Evolutionary conservation across 2,797 vertebrate genomes (phyloP).

Genomic region (Myotis myotis): DNA sequence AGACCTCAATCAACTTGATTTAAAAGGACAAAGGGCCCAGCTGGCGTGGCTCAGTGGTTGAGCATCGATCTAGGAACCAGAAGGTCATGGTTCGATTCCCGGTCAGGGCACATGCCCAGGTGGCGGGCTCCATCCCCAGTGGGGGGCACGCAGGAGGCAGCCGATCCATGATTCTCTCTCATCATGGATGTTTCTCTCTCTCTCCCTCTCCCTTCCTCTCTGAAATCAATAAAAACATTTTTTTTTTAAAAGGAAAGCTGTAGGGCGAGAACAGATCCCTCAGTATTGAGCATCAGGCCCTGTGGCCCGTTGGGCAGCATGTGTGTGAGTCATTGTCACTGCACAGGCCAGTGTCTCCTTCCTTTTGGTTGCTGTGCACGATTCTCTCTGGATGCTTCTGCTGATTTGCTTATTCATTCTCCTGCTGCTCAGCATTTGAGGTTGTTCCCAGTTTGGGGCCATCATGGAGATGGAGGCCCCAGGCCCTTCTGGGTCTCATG

Average conservation of each 20-base stretch:
- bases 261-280: background rate
- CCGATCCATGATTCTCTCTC: too few relatives aligned
- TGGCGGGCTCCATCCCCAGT: too few relatives aligned
- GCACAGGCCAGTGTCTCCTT: background rate
- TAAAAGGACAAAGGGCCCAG: background rate
- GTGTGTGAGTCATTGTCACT: background rate
- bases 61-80: too few relatives aligned
- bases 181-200: too few relatives aligned
- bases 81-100: too few relatives aligned
- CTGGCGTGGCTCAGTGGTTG: too few relatives aligned
- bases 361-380: background rate
- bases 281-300: background rate
- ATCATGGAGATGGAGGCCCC: background rate
- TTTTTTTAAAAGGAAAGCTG: background rate
- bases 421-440: background rate
- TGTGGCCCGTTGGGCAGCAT: background rate
- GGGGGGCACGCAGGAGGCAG: too few relatives aligned
- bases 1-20: background rate
- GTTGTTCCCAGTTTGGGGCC: slow-evolving; percentile 17
- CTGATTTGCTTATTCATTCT: background rate
- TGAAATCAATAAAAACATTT: too few relatives aligned
- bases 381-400: background rate
- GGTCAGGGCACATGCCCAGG: too few relatives aligned
- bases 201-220: too few relatives aligned
- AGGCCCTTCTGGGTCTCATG: background rate